Evolutionary conservation across 1,140 invertebrate species (phyloP).

Genomic region (Solenopsis fugax): DNA sequence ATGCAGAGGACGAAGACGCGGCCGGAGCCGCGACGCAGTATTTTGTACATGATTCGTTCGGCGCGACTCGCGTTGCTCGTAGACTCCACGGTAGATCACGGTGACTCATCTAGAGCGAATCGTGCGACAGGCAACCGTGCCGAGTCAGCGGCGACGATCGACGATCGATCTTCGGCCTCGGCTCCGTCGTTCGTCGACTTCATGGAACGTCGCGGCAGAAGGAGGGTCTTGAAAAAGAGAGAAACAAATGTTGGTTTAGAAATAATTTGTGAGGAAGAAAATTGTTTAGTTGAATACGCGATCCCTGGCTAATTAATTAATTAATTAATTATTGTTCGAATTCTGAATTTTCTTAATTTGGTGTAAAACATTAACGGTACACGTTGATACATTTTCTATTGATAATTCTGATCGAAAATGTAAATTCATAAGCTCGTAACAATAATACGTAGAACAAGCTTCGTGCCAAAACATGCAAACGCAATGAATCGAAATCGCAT

Average conservation of each 20-base stretch:
- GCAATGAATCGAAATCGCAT: constrained; percentile 43
- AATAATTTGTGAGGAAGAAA: not conserved
- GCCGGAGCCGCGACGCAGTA: constrained; percentile 84
- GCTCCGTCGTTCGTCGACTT: constrained; percentile 59
- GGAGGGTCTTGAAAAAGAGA: not conserved
- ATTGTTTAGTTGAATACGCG: not conserved
- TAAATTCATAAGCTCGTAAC: constrained; percentile 24
- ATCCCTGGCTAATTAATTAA: not conserved
- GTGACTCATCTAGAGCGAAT: constrained; percentile 68
- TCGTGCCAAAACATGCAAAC: not conserved
- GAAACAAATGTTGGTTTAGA: not conserved
- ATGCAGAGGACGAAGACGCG: constrained; percentile 82
- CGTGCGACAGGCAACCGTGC: not conserved
- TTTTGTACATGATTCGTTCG: constrained; percentile 83
- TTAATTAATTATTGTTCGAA: not conserved
- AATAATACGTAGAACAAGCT: constrained; percentile 8
- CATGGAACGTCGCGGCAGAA: constrained; percentile 54
- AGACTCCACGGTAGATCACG: constrained; percentile 11
- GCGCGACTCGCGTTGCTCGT: not conserved
- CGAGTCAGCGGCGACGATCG: constrained; percentile 40
- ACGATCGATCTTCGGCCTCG: constrained; percentile 58
- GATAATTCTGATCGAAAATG: constrained; percentile 15
- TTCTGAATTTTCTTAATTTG: not conserved
- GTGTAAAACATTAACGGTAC: not conserved
- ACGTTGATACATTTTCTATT: not conserved